Conservation (phyloP, 2,797 vertebrate genomes). For the Sandelia bainsii region DNA sequence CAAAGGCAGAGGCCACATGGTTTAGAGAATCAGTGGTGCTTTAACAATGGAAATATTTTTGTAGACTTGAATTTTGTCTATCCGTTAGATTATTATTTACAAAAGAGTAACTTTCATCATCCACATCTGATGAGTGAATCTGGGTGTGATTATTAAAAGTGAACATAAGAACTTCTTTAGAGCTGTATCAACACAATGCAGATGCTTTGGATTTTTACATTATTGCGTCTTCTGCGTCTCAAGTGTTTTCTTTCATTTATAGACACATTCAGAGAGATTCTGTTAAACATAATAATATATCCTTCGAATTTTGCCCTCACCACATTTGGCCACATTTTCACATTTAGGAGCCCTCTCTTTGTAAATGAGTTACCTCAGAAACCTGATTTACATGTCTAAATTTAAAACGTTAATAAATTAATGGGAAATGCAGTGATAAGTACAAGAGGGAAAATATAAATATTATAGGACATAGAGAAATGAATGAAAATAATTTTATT, state of each 20-base stretch:
- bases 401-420: background rate
- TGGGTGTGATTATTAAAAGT: conserved; percentile 21
- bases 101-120: background rate
- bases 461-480: no score
- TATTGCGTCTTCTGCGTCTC: background rate
- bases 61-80: conserved; percentile 4
- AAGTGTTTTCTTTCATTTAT: conserved; percentile 25
- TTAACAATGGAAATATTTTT: conserved; percentile 15
- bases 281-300: background rate
- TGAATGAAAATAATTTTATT: no score
- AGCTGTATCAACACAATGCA: conserved; percentile 37
- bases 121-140: conserved; percentile 29
- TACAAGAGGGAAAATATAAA: no score
- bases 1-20: conserved; percentile 23
- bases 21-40: conserved; percentile 9
- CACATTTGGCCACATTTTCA: conserved; percentile 3
- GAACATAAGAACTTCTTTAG: conserved; percentile 12
- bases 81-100: background rate
- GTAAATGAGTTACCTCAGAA: background rate
- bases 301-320: conserved; percentile 7
- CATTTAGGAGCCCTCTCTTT: background rate
- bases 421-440: background rate
- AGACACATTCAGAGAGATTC: conserved; percentile 7
- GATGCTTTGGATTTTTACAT: conserved; percentile 8
- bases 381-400: conserved; percentile 1